A percentile compares a stretch with the other conserved stretches of the same genome.
These are phyloP conservation scores for Apolygus lucorum DNA, from an alignment of 1,140 invertebrate species.

Conservation along the genomic window DNA sequence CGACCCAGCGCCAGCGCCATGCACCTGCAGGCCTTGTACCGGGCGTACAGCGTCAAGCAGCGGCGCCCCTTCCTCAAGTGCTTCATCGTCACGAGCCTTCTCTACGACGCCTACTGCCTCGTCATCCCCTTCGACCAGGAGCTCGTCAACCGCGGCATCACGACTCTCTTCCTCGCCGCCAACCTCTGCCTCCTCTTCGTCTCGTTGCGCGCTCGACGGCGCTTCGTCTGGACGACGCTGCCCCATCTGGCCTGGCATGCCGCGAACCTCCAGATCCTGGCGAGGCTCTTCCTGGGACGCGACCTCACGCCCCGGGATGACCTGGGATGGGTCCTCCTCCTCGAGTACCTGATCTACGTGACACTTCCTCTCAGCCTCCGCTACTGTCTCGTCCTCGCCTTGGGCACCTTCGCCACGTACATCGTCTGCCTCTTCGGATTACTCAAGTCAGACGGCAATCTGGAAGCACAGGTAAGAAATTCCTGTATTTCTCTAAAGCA, in stretches of 20 bases:
- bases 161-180: slow-evolving; percentile 45
- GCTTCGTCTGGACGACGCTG: slow-evolving; percentile 44
- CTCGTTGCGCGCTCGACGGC: slow-evolving; percentile 41
- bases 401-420: slow-evolving; percentile 50
- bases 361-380: slow-evolving; percentile 63
- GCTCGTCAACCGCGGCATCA: slow-evolving; percentile 39
- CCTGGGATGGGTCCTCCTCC: slow-evolving; percentile 68
- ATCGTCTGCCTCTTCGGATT: slow-evolving; percentile 45
- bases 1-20: neutral
- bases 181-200: slow-evolving; percentile 46
- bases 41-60: slow-evolving; percentile 63
- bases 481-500: too few species aligned
- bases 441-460: slow-evolving; percentile 41
- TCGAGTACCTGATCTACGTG: slow-evolving; percentile 77
- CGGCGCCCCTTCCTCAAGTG: slow-evolving; percentile 65
- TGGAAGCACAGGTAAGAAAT: slow-evolving; percentile 51
- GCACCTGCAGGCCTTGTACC: slow-evolving; percentile 46
- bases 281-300: slow-evolving; percentile 47
- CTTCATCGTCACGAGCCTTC: slow-evolving; percentile 56
- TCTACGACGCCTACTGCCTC: slow-evolving; percentile 57
- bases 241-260: slow-evolving; percentile 54
- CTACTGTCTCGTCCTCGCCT: slow-evolving; percentile 51
- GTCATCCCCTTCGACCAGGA: slow-evolving; percentile 48
- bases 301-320: slow-evolving; percentile 48
- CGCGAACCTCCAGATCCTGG: slow-evolving; percentile 51